These are phyloP conservation scores for Pristiophorus japonicus DNA, from an alignment of 2,113 vertebrate species.

Conservation along the genomic window DNA sequence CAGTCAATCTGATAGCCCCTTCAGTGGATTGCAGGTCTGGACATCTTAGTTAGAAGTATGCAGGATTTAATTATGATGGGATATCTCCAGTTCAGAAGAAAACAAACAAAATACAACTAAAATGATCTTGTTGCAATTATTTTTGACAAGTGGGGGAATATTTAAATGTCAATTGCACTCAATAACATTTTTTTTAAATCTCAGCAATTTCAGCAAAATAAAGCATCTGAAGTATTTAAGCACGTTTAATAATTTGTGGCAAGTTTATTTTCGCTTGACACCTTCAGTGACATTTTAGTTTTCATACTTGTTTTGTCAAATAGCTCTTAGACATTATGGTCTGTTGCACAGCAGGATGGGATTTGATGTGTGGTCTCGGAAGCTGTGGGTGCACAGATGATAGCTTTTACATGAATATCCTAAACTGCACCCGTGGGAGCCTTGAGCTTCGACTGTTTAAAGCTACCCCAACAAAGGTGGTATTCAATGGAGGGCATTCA, in stretches of 20 bases:
- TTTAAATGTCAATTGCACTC: not conserved
- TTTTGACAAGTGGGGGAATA: not conserved
- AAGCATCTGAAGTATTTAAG: not conserved
- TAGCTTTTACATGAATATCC: not conserved
- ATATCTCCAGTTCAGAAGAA: not conserved
- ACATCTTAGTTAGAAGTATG: not conserved
- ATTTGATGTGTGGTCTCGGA: constrained; percentile 13
- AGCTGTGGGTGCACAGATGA: not conserved
- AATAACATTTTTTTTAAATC: no score
- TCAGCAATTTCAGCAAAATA: not conserved
- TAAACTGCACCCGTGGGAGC: not conserved
- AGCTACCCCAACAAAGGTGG: not conserved
- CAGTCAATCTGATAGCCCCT: no score
- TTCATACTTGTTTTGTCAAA: not conserved
- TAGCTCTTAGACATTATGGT: not conserved
- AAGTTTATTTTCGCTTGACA: not conserved
- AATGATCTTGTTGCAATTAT: not conserved
- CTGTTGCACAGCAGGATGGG: not conserved
- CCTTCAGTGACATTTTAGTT: not conserved
- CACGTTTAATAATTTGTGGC: not conserved
- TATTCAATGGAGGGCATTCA: not conserved
- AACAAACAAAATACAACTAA: no score
- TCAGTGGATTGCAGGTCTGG: not conserved
- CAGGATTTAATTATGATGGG: not conserved
- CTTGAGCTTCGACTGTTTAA: not conserved